A percentile compares a stretch with the other conserved stretches of the same genome.
These are phyloP conservation scores for Camponotus pennsylvanicus DNA, from an alignment of 1,140 invertebrate species.

Conservation along the genomic window DNA sequence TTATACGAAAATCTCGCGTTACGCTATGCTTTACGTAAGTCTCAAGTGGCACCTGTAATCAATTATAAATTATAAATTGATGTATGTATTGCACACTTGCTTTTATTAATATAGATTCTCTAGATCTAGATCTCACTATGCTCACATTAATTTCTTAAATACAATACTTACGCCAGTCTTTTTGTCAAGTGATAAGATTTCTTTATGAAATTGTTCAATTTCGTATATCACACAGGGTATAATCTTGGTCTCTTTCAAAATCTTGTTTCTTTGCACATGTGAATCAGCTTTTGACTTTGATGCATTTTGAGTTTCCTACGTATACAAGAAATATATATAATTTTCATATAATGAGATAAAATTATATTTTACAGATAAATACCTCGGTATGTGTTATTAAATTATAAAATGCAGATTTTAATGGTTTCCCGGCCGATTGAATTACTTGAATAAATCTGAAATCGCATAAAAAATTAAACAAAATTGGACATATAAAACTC, in stretches of 20 bases:
- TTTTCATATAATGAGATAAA: not conserved
- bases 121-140: not conserved
- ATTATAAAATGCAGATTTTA: constrained; percentile 87
- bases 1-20: constrained; percentile 87
- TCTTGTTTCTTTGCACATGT: constrained; percentile 85
- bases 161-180: constrained; percentile 85
- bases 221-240: constrained; percentile 88
- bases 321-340: not conserved
- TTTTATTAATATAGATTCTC: not conserved
- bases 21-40: constrained; percentile 87
- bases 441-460: constrained; percentile 87
- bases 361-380: constrained; percentile 47
- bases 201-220: constrained; percentile 88
- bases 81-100: not conserved
- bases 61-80: too few species aligned
- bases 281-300: constrained; percentile 81
- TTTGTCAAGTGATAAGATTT: constrained; percentile 87
- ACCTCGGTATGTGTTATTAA: constrained; percentile 87
- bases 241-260: constrained; percentile 87
- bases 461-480: constrained; percentile 46
- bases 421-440: constrained; percentile 87
- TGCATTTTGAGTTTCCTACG: constrained; percentile 80
- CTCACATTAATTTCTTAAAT: constrained; percentile 20
- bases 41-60: constrained; percentile 82
- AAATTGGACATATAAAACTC: constrained; percentile 2